A percentile compares a stretch with the other conserved stretches of the same genome.
Evolutionary conservation across 1,140 invertebrate species (phyloP).

Genomic region (Stegodyphus mimosarum): DNA sequence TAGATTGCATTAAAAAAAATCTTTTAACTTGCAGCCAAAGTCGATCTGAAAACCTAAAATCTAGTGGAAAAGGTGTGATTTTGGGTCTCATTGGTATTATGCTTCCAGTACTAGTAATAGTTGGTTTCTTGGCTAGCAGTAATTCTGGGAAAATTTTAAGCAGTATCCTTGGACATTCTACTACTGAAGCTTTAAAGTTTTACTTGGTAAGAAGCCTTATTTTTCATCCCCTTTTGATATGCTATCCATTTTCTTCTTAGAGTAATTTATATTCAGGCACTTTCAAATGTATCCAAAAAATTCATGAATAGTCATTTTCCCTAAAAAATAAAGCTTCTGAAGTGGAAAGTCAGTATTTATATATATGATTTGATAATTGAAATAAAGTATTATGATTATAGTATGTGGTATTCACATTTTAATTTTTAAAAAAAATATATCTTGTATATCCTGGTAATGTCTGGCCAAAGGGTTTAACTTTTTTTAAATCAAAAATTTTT

Average conservation of each 20-base stretch:
- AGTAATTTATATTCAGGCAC: not conserved
- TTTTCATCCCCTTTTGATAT: not conserved
- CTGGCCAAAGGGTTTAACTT: no score
- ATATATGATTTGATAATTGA: no score
- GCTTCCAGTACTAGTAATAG: slow-evolving; percentile 68
- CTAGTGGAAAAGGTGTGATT: slow-evolving; percentile 66
- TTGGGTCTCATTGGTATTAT: slow-evolving; percentile 68
- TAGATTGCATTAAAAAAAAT: no score
- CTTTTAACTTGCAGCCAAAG: slow-evolving; percentile 63
- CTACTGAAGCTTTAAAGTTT: slow-evolving; percentile 65
- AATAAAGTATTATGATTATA: no score
- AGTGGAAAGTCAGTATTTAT: no score
- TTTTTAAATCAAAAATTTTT: no score
- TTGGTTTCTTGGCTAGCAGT: slow-evolving; percentile 68
- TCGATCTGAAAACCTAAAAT: slow-evolving; percentile 65
- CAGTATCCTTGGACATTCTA: slow-evolving; percentile 66
- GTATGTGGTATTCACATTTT: no score
- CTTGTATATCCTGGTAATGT: no score
- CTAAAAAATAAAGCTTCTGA: no score
- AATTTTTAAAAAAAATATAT: no score
- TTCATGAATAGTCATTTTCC: no score
- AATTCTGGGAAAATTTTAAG: slow-evolving; percentile 66
- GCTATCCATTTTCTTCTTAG: not conserved
- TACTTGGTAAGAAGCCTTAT: slow-evolving; percentile 67
- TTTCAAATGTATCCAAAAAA: not conserved